These are phyloP conservation scores for Orthosia gracilis DNA, from an alignment of 2,888 invertebrate genomes.

Conservation along the genomic window DNA sequence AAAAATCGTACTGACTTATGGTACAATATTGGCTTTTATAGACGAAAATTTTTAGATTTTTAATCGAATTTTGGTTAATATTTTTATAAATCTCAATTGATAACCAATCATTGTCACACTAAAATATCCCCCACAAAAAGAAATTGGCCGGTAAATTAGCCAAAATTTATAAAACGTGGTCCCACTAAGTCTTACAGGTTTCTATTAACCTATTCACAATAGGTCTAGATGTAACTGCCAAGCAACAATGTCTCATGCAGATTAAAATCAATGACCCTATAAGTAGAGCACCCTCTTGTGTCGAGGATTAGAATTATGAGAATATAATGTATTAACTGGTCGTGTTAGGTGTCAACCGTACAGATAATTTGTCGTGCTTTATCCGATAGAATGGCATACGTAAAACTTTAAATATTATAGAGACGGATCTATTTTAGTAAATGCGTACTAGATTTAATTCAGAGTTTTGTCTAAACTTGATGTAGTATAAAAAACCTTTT, in stretches of 20 bases:
- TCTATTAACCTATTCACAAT: conserved; percentile 18
- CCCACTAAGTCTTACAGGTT: neutral
- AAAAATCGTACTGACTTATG: neutral
- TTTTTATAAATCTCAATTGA: neutral
- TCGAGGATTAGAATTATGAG: conserved; percentile 50
- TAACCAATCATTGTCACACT: neutral
- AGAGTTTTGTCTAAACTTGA: neutral
- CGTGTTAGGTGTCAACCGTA: conserved; percentile 54
- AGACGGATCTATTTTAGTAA: conserved; percentile 42
- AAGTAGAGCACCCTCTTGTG: conserved; percentile 60
- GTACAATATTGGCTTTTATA: neutral
- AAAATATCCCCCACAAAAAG: neutral
- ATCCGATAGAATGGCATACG: conserved; percentile 31
- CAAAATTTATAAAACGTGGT: conserved; percentile 3
- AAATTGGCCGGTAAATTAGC: neutral
- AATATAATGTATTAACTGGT: conserved; percentile 52
- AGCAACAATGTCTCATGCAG: conserved; percentile 44
- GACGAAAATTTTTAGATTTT: neutral
- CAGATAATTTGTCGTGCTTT: conserved; percentile 51
- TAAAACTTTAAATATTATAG: conserved; percentile 46
- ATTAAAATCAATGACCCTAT: conserved; percentile 54
- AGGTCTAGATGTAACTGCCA: conserved; percentile 25
- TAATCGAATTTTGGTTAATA: neutral
- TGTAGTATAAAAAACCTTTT: neutral
- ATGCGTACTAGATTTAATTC: neutral